A percentile compares a stretch with the other conserved stretches of the same genome.
These are phyloP conservation scores for Corynorhinus townsendii DNA, from an alignment of 2,113 vertebrate genomes.

Conservation along the genomic window DNA sequence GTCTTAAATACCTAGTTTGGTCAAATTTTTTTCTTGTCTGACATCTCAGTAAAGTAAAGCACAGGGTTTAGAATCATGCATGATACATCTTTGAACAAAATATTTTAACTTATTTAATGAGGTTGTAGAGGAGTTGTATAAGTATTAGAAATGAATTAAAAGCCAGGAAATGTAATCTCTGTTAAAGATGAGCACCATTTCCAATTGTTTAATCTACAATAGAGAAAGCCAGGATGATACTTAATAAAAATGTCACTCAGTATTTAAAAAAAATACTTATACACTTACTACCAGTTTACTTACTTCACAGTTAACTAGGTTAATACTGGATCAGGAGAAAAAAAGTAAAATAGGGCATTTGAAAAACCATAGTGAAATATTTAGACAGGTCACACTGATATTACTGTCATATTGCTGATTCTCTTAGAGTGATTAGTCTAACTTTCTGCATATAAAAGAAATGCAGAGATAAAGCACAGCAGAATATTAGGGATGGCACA, in stretches of 20 bases:
- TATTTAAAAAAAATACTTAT: not conserved
- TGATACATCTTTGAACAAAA: not conserved
- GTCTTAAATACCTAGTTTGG: not conserved
- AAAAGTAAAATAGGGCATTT: slow-evolving; percentile 21
- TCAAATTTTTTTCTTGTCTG: not conserved
- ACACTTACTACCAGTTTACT: not conserved
- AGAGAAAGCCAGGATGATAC: not conserved
- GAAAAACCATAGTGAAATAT: not conserved
- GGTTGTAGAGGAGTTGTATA: not conserved
- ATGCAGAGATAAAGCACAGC: not conserved
- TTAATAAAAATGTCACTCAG: not conserved
- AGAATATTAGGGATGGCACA: not conserved
- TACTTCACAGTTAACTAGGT: not conserved
- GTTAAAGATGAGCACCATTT: not conserved
- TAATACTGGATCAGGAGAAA: not conserved
- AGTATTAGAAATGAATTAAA: not conserved
- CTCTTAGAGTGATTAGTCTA: not conserved
- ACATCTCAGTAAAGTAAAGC: not conserved
- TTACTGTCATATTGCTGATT: not conserved
- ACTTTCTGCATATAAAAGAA: not conserved
- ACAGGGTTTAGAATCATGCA: not conserved
- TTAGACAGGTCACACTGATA: slow-evolving; percentile 3
- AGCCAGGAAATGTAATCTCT: not conserved
- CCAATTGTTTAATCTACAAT: not conserved
- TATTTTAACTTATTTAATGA: not conserved